Percentiles rank a stretch among this genome's conserved stretches.
phyloP scores from a whole-genome alignment of 2,888 invertebrate species.

The Synergus japonicus region DNA sequence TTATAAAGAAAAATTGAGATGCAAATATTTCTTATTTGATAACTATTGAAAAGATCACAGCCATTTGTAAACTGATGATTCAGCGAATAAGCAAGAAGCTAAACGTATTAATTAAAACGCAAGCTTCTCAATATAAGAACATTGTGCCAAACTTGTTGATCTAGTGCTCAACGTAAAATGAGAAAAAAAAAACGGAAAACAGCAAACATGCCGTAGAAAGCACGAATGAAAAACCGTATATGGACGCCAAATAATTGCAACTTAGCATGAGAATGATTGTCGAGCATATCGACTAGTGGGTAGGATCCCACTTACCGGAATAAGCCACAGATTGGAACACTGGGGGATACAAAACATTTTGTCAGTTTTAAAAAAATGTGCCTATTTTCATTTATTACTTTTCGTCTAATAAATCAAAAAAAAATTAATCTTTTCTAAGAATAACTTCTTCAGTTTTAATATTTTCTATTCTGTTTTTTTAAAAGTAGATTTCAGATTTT shows the following conservation, averaged over 20 bases:
- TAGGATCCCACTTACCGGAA: conserved; percentile 91
- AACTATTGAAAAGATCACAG: not conserved
- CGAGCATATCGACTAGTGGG: conserved; percentile 73
- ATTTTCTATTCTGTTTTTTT: not conserved
- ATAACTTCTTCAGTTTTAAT: not conserved
- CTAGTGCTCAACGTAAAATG: conserved; percentile 31
- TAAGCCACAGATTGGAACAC: conserved; percentile 98
- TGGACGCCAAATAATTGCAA: conserved; percentile 59
- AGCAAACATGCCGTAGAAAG: conserved; percentile 71
- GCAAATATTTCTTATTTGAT: not conserved
- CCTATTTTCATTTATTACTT: not conserved
- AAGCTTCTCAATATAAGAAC: conserved; percentile 12
- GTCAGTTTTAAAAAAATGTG: conserved; percentile 70
- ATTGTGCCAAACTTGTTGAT: conserved; percentile 18
- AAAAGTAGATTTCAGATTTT: not conserved
- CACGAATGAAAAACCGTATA: conserved; percentile 54
- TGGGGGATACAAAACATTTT: conserved; percentile 80
- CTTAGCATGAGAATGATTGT: conserved; percentile 73
- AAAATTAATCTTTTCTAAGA: conserved; percentile 7
- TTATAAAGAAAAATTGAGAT: not conserved
- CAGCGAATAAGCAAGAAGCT: conserved; percentile 38
- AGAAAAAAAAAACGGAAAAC: conserved; percentile 54
- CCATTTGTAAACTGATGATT: not conserved
- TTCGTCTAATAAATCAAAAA: conserved; percentile 24
- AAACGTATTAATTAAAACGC: conserved; percentile 27